Evolutionary conservation across 2,113 vertebrate species (phyloP).

Genomic region (Baryphthengus martii): DNA sequence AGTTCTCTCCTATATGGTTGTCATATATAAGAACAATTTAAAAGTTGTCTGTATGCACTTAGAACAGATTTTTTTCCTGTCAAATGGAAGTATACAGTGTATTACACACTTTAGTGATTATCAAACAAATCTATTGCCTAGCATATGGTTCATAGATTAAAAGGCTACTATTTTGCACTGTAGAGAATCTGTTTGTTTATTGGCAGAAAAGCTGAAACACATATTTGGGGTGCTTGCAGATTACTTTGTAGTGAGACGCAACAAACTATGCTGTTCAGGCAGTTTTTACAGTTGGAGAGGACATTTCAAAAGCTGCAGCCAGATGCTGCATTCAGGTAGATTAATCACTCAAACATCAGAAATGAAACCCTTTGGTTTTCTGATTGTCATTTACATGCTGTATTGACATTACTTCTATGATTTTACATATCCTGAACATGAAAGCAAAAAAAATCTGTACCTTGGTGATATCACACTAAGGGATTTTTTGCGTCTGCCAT

Average conservation of each 20-base stretch:
- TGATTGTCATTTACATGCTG: neutral
- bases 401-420: neutral
- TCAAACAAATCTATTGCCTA: neutral
- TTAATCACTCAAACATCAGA: neutral
- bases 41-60: neutral
- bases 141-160: neutral
- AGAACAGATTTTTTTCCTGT: neutral
- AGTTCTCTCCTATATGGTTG: neutral
- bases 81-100: neutral
- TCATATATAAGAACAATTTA: neutral
- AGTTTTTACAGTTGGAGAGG: neutral
- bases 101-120: neutral
- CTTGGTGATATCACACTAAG: neutral
- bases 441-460: neutral
- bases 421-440: neutral
- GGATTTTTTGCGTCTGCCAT: neutral
- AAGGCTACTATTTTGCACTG: neutral
- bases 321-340: neutral
- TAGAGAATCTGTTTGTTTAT: neutral
- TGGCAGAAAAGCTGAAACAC: neutral
- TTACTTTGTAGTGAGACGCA: neutral
- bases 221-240: neutral
- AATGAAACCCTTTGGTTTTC: neutral
- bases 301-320: neutral
- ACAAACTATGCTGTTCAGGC: neutral